Percentiles rank a stretch among this genome's conserved stretches.
Evolutionary conservation across 2,113 vertebrate genomes (phyloP).

Genomic region (human (Homo sapiens)): GRCh38 chr4:135621501-135622000

Average conservation of each 20-base stretch:
- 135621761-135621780: background rate
- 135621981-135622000: background rate
- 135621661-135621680: background rate
- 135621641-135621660: background rate
- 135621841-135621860: background rate
- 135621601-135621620: background rate
- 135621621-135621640: background rate
- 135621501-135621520: background rate
- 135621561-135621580: background rate
- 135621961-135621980: background rate
- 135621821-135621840: background rate
- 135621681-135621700: background rate
- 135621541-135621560: background rate
- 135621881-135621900: background rate
- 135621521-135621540: background rate
- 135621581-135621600: background rate
- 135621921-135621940: background rate
- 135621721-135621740: background rate
- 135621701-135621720: background rate
- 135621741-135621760: background rate
- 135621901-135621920: background rate
- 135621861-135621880: background rate
- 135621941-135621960: background rate
- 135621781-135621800: background rate
- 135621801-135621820: background rate